Conservation (phyloP, 2,797 vertebrate genomes). For the Stomatorhinus walkeri region DNA sequence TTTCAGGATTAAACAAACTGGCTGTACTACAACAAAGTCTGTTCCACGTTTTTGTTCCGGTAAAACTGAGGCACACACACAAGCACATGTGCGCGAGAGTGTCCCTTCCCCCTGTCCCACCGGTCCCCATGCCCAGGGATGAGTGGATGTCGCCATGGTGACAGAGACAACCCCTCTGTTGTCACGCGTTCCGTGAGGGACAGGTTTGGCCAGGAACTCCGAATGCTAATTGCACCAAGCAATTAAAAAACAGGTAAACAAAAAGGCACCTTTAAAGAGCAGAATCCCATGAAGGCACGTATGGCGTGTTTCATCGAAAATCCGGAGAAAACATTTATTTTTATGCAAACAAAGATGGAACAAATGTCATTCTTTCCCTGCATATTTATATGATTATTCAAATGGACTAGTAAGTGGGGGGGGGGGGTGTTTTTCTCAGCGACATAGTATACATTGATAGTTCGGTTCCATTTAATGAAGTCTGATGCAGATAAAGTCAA, state of each 20-base stretch:
- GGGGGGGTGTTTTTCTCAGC: neutral
- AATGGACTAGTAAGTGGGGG: neutral
- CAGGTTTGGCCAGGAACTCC: neutral
- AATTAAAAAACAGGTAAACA: neutral
- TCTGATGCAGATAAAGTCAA: neutral
- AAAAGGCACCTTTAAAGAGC: neutral
- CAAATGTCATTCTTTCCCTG: neutral
- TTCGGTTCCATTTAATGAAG: slow-evolving; percentile 19
- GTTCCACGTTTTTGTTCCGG: neutral
- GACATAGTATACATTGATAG: neutral
- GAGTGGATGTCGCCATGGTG: slow-evolving; percentile 47
- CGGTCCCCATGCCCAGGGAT: slow-evolving; percentile 42
- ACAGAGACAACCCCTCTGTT: neutral
- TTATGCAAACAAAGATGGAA: neutral
- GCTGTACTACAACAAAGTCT: slow-evolving; percentile 16
- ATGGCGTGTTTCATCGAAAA: neutral
- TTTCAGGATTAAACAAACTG: slow-evolving; percentile 52
- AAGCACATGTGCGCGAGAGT: neutral
- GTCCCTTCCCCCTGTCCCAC: slow-evolving; percentile 14
- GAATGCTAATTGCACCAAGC: slow-evolving; percentile 2
- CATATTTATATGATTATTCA: slow-evolving; percentile 7
- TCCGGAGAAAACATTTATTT: neutral
- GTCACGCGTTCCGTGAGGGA: slow-evolving; percentile 35
- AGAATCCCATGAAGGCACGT: neutral
- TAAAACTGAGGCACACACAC: neutral